Evolutionary conservation across 2,113 vertebrate genomes (phyloP), one percentile per base, ranked within the genome.

Genomic region (Coregonus clupeaformis): DNA sequence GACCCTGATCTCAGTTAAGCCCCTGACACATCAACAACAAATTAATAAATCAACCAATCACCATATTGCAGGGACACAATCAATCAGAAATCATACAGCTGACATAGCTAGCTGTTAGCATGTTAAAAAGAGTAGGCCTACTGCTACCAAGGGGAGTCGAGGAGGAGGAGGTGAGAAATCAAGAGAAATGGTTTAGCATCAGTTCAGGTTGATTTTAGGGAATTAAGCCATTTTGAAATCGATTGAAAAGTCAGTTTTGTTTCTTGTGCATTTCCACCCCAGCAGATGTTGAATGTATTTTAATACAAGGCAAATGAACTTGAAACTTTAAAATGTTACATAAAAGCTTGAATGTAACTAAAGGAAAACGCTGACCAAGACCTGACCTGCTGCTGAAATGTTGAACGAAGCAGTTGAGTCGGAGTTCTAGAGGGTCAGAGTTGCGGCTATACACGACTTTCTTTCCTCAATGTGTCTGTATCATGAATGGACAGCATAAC

Each of bases 211-310:
- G 36, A 42, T 81, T 76, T 82, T 86, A 63, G 86, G 76, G 81
- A 77, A 87, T 80, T 84, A 68, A 86, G 79, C 65, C 80, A 42
- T 42, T 69, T 27, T 77, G 66, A 65, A 52, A 42, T 72, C 20
- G 36, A 71, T 82, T 84, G 75, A 74, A 77, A 80, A 45, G 80
- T 71, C 88, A 80, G 85, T 86, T 91, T 91, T 89, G 89, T 81
- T 59, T 77, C 88, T 87, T 75, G 70, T 85, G 89, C 84, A 85
- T 88, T 88, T 83, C 88, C 62, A 80, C 32, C 80, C 55, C 47
- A 49, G 47, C 49, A 52, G 49, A 52, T 52, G 45, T 49, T 11
- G 49, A 52, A 18, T 5, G 49, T 52, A 18, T 52, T 52, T 52
- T 18, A 52, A 16, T 52, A 52, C 1, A 52, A 14, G 3, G 12